Percentiles rank a stretch among this genome's conserved stretches.
These are phyloP conservation scores for Sebastes variabilis DNA, from an alignment of 2,797 vertebrate species.

Conservation along the genomic window DNA sequence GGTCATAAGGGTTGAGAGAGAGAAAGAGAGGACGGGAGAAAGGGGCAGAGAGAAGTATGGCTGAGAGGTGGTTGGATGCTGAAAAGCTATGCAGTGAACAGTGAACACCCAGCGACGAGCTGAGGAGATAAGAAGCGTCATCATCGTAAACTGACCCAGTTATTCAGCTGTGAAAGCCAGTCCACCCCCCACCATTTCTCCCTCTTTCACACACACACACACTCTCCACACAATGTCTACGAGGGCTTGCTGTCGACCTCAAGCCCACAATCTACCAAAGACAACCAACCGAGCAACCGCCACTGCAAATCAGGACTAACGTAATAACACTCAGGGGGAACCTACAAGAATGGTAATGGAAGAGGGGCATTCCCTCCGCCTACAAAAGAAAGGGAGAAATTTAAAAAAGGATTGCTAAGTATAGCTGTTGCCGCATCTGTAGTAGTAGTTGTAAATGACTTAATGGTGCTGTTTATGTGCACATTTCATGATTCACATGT, in stretches of 20 bases:
- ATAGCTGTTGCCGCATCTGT: background rate
- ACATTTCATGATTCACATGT: constrained; percentile 19
- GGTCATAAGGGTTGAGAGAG: background rate
- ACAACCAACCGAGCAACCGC: constrained; percentile 34
- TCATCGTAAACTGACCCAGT: constrained; percentile 82
- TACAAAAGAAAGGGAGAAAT: constrained; percentile 10
- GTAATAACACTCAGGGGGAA: constrained; percentile 40
- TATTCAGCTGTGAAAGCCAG: constrained; percentile 77
- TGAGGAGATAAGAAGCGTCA: constrained; percentile 70
- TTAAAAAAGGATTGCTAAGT: background rate
- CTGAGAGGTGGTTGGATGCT: constrained; percentile 39
- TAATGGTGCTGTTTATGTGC: constrained; percentile 2
- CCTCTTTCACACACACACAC: background rate
- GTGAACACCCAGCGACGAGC: constrained; percentile 62
- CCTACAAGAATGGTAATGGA: constrained; percentile 21
- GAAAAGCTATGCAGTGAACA: constrained; percentile 65
- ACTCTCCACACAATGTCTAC: constrained; percentile 1
- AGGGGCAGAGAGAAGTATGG: background rate
- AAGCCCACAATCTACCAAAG: constrained; percentile 38
- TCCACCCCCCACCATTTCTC: constrained; percentile 22
- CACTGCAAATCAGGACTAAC: constrained; percentile 42
- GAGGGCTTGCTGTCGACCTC: constrained; percentile 19
- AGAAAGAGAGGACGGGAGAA: background rate
- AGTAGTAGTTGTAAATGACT: constrained; percentile 4
- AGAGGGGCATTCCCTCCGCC: constrained; percentile 46